Conservation (phyloP, 2,888 invertebrate species). For the Macrosiphum euphorbiae region DNA sequence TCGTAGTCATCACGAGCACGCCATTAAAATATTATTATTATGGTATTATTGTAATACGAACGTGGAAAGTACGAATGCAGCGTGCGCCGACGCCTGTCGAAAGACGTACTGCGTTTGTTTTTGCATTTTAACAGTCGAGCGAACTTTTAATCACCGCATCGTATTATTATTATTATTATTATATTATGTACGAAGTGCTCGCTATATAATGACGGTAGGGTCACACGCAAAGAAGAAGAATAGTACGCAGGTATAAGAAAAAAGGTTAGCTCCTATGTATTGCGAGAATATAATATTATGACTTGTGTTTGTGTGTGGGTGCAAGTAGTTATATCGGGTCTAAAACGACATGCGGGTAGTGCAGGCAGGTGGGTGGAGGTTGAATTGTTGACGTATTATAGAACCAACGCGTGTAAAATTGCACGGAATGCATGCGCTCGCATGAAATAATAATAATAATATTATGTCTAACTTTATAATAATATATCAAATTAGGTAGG, state of each 20-base stretch:
- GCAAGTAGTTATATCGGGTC: neutral
- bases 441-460: neutral
- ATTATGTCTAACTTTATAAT: neutral
- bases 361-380: neutral
- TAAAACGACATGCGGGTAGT: neutral
- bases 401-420: neutral
- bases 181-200: neutral
- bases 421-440: neutral
- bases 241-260: neutral
- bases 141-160: constrained; percentile 29
- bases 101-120: neutral
- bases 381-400: neutral
- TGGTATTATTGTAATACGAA: neutral
- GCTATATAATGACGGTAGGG: neutral
- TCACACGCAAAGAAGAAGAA: neutral
- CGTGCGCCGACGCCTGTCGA: neutral
- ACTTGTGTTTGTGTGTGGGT: neutral
- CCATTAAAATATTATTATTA: neutral
- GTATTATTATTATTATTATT: neutral
- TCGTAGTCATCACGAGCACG: neutral
- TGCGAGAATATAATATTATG: neutral
- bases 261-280: neutral
- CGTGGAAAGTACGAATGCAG: neutral
- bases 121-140: neutral
- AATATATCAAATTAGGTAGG: neutral